Evolutionary conservation across 2,888 invertebrate species (phyloP), one percentile per base, ranked within the genome.

Genomic region (Leucoma salicis): DNA sequence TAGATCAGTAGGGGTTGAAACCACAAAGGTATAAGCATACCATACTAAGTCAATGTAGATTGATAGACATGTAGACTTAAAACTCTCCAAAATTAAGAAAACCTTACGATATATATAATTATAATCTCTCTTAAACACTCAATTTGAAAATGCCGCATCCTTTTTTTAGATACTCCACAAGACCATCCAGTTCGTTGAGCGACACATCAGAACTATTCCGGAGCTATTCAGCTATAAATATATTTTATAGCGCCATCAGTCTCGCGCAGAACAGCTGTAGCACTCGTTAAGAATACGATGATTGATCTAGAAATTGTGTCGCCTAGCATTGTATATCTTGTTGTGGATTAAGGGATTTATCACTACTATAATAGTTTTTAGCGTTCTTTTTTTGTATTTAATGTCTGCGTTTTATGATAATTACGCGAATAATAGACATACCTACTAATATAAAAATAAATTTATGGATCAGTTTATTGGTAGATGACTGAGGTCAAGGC

Each of bases 191-290:
- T 62, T 55, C 57, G 62, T 69, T 67, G 68, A 70, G 63, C 70
- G 72, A 71, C 78, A 74, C 75, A 76, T 73, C 80, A 70, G 67
- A 50, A 74, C 76, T 80, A 77, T 79, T 78, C 77, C 66, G 70
- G 74, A 74, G 73, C 74, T 70, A 66, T 75, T 71, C 67, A 57
- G 67, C 82, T 82, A 85, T 86, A 86, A 86, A 86, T 87, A 86
- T 82, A 82, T 75, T 85, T 87, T 82, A 87, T 83, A 77, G 82
- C 71, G 76, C 83, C 74, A 88, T 87, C 85, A 87, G 86, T 87
- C 86, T 65, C 66, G 60, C 53, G 57, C 66, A 75, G 74, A 85
- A 74, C 88, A 88, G 88, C 87, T 86, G 87, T 68, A 55, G 51
- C 59, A 73, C 78, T 84, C 87, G 85, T 86, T 88, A 87, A 83